These are phyloP conservation scores for Spizella passerina DNA, from an alignment of 2,797 vertebrate species.

Conservation along the genomic window DNA sequence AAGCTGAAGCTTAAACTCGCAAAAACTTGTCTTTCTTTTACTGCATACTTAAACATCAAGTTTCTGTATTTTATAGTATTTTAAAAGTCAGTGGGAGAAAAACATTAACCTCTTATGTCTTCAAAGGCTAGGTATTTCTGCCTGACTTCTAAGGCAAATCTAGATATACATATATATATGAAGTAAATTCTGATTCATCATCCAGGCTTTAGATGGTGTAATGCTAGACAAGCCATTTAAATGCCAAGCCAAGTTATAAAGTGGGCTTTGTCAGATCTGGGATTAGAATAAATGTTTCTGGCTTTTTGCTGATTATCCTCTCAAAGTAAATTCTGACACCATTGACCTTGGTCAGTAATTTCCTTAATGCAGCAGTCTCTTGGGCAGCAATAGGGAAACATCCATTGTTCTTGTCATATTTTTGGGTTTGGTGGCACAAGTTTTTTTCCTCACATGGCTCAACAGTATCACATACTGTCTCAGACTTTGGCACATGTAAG, in stretches of 20 bases:
- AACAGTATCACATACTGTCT: background rate
- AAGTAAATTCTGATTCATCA: background rate
- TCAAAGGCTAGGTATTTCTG: background rate
- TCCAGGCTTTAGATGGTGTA: background rate
- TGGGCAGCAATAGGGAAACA: background rate
- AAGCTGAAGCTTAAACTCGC: background rate
- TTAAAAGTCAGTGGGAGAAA: background rate
- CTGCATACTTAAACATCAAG: rapidly evolving
- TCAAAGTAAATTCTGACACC: background rate
- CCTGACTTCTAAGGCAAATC: background rate
- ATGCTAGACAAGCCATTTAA: background rate
- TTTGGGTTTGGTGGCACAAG: background rate
- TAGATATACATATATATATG: background rate
- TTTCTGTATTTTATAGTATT: background rate
- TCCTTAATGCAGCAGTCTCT: background rate
- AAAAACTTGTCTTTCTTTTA: background rate
- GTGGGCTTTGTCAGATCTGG: background rate
- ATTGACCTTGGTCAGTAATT: constrained; percentile 2
- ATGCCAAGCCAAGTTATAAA: background rate
- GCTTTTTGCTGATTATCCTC: background rate
- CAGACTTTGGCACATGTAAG: background rate
- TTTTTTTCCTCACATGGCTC: background rate
- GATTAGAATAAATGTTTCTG: constrained; percentile 25
- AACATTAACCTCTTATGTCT: background rate
- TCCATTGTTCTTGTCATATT: background rate